These are phyloP conservation scores for Paraplagusia blochii DNA, from an alignment of 2,113 vertebrate species.

Conservation along the genomic window DNA sequence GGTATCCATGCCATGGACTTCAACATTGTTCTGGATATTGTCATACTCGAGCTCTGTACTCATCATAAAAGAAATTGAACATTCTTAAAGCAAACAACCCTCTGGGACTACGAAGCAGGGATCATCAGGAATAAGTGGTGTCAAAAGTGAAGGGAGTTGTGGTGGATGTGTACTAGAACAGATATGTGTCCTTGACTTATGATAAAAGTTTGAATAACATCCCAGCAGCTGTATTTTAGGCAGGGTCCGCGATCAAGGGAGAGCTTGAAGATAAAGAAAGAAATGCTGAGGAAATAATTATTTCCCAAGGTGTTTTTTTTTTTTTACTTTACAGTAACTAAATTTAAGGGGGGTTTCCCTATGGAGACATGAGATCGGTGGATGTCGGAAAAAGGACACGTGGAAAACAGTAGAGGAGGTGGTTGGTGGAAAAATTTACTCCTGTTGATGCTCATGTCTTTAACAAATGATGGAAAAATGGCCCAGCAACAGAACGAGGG, in stretches of 20 bases:
- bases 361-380: conserved; percentile 7
- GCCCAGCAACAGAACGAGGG: not conserved
- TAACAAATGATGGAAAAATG: conserved; percentile 34
- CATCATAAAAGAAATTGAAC: not conserved
- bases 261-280: conserved; percentile 14
- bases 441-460: conserved; percentile 27
- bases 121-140: not conserved
- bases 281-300: conserved; percentile 29
- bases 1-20: conserved; percentile 33
- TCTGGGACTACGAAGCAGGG: not conserved
- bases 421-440: conserved; percentile 32
- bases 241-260: conserved; percentile 8
- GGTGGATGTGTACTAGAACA: not conserved
- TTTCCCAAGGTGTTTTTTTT: conserved; percentile 40
- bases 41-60: conserved; percentile 22
- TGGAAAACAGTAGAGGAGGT: conserved; percentile 10
- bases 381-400: conserved; percentile 1
- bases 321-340: conserved; percentile 24
- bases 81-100: not conserved
- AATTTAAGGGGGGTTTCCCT: conserved; percentile 14
- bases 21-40: conserved; percentile 46
- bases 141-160: not conserved
- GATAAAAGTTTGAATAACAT: conserved; percentile 7
- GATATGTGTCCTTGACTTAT: conserved; percentile 4
- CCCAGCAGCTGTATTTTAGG: conserved; percentile 21